Percentiles rank a stretch among this genome's conserved stretches.
Conservation (phyloP, 2,888 invertebrate species). For the Lagria hirta region DNA sequence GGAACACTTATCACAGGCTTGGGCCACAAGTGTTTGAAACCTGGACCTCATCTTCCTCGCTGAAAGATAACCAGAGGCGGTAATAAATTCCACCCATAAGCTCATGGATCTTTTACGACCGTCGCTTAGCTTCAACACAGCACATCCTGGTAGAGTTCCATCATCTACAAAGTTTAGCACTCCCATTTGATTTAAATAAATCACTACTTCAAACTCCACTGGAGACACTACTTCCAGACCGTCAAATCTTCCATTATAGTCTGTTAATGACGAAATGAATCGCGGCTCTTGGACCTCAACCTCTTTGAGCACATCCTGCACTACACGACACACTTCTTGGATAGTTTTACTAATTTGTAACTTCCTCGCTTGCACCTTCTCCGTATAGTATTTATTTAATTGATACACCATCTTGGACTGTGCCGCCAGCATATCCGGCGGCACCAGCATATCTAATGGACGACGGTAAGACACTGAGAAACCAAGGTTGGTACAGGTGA, state of each 20-base stretch:
- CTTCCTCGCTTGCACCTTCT: slow-evolving; percentile 69
- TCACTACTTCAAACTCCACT: slow-evolving; percentile 78
- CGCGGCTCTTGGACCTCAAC: slow-evolving; percentile 84
- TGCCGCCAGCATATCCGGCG: slow-evolving; percentile 71
- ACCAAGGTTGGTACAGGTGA: too few relatives aligned
- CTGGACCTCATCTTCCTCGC: slow-evolving; percentile 81
- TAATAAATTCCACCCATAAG: slow-evolving; percentile 87
- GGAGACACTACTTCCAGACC: slow-evolving; percentile 80
- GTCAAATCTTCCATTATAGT: slow-evolving; percentile 75
- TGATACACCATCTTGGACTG: slow-evolving; percentile 79
- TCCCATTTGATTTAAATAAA: slow-evolving; percentile 87
- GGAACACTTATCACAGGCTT: slow-evolving; percentile 79
- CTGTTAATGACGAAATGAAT: slow-evolving; percentile 76
- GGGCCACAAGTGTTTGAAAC: slow-evolving; percentile 75
- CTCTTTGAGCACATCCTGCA: slow-evolving; percentile 81
- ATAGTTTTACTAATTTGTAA: slow-evolving; percentile 67
- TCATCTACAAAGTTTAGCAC: slow-evolving; percentile 90
- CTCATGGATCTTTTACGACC: slow-evolving; percentile 86
- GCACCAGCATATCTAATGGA: slow-evolving; percentile 69
- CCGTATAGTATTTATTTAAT: slow-evolving; percentile 78
- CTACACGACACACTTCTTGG: slow-evolving; percentile 76
- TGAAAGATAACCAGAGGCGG: slow-evolving; percentile 81
- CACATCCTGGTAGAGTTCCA: slow-evolving; percentile 79
- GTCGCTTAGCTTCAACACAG: slow-evolving; percentile 82
- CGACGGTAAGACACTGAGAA: too few relatives aligned